phyloP scores from a whole-genome alignment of 2,113 vertebrate genomes.

The Mustela nigripes region DNA sequence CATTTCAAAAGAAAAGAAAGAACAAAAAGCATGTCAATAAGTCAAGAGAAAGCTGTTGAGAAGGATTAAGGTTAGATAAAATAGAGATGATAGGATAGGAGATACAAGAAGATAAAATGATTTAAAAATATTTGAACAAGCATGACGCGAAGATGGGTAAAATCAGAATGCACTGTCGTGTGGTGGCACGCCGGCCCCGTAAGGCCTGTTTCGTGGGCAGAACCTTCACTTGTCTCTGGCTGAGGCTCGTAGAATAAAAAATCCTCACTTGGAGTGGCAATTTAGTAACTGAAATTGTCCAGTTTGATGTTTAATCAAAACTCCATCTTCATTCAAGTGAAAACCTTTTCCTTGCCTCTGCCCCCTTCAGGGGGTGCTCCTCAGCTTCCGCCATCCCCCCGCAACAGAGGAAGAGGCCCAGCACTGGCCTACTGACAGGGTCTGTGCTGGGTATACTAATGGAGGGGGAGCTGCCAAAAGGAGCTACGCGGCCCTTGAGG shows the following conservation, averaged over 20 bases:
- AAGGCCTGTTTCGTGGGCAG: background rate
- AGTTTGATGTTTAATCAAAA: background rate
- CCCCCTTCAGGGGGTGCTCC: background rate
- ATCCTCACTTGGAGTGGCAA: background rate
- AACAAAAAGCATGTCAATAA: background rate
- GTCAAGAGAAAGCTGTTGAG: background rate
- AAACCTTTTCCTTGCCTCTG: background rate
- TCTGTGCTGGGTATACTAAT: background rate
- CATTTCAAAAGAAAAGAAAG: background rate
- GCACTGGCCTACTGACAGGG: background rate
- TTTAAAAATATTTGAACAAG: background rate
- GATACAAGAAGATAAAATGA: background rate
- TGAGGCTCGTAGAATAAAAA: background rate
- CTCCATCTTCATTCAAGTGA: background rate
- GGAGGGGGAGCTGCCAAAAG: background rate
- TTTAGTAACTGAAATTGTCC: background rate
- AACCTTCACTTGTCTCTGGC: background rate
- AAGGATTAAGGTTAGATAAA: background rate
- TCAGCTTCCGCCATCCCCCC: background rate
- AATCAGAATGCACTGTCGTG: background rate
- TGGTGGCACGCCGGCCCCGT: background rate
- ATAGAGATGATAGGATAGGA: background rate
- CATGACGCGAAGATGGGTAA: background rate
- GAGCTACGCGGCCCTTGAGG: background rate
- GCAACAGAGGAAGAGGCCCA: background rate